Evolutionary conservation across 2,113 vertebrate genomes (phyloP), one percentile per base, ranked within the genome.

Genomic region (Vireo altiloquus): DNA sequence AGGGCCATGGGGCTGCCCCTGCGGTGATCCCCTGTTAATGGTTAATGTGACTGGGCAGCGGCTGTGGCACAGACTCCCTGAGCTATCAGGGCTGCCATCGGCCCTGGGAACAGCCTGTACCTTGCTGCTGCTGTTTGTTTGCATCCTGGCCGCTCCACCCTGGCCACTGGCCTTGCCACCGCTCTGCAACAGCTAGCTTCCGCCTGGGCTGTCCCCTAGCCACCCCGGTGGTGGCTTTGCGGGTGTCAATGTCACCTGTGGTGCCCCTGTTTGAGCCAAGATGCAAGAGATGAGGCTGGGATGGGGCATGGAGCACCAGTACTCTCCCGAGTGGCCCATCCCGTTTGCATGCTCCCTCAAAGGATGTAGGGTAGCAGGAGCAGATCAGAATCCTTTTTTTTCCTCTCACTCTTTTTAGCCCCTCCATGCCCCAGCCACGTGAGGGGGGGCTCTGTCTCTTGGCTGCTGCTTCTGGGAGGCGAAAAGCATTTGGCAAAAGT

Each of bases 41-140:
- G 95, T 96, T 96, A 95, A 97, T 95, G 86, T 23, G 68, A 23
- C 87, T 28, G 40, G 89, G 92, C 89, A 92, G 84, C 1, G 1
- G 68, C 3, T 8, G 56, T 23, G 49, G 83, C 31, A 7, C 20
- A 2, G 78, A 82, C 90, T 68, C 42, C 28, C 33, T 2, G 3
- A 61, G 91, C 92, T 95, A 96, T 96, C 92, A 76, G 92, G 3
- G 0, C 87, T 87, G 91, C 91, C 94, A 91, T 92, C 82, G 27
- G 78, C 59, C 74, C 53, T 0, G 5, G 66, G 97, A 94, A 96
- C 96, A 95, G 28, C 13, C 71, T 90, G 95, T 96, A 81, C 96
- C 61, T 66, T 85, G 39, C 74, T 46, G 72, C 70, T 0, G 18
- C 60, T 92, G 88, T 92, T 95, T 95, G 86, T 89, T 93, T 81